Conservation (phyloP, 2,888 invertebrate species). For the Tetragonula carbonaria region DNA sequence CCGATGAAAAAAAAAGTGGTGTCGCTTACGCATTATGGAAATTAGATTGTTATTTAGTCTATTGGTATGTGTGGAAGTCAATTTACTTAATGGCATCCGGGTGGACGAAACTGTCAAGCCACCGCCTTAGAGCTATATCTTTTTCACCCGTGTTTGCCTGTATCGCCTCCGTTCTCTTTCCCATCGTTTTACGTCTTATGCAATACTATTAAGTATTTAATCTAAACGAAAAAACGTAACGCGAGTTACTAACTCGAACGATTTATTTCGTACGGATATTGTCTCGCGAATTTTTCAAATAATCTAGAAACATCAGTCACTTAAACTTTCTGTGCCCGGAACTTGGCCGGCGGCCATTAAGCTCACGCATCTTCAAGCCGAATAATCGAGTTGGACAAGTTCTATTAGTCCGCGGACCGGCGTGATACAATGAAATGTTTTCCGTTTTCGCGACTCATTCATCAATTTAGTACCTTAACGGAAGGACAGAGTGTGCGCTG, state of each 20-base stretch:
- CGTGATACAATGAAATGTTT: slow-evolving; percentile 73
- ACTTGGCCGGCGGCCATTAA: slow-evolving; percentile 71
- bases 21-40: slow-evolving; percentile 75
- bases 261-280: not conserved
- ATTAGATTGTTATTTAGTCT: slow-evolving; percentile 76
- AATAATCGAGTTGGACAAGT: slow-evolving; percentile 83
- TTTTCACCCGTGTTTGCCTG: slow-evolving; percentile 54
- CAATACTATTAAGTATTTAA: not conserved
- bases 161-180: slow-evolving; percentile 19
- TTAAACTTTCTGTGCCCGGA: slow-evolving; percentile 52
- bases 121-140: slow-evolving; percentile 74
- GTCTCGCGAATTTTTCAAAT: slow-evolving; percentile 47
- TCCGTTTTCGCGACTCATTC: slow-evolving; percentile 78
- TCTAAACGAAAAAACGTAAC: not conserved
- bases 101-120: slow-evolving; percentile 72
- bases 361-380: slow-evolving; percentile 70
- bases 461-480: slow-evolving; percentile 79
- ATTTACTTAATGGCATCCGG: slow-evolving; percentile 76
- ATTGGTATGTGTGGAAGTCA: slow-evolving; percentile 70
- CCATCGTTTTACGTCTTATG: not conserved
- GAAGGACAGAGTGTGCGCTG: slow-evolving; percentile 49
- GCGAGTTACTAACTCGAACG: not conserved
- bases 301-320: slow-evolving; percentile 67
- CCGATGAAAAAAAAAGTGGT: slow-evolving; percentile 35
- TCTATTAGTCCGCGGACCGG: slow-evolving; percentile 77